These are phyloP conservation scores for Ibidorhyncha struthersii DNA, from an alignment of 2,113 vertebrate species.

Conservation along the genomic window DNA sequence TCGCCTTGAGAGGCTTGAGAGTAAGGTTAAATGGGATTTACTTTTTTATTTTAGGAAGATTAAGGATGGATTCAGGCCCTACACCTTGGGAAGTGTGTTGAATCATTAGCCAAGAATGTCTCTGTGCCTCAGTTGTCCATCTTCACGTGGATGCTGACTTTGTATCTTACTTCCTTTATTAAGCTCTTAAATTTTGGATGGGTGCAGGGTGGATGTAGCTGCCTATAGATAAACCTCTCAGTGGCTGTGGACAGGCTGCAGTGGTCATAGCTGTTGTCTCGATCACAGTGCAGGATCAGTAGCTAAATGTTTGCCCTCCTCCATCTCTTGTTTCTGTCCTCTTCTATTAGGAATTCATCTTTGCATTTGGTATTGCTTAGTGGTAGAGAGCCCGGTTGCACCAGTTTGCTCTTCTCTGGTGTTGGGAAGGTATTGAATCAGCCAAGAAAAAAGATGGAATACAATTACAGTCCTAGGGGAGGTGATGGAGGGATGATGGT, in stretches of 20 bases:
- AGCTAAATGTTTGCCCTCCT: background rate
- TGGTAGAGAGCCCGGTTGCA: rapidly evolving
- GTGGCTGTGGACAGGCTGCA: rapidly evolving
- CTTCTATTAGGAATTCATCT: background rate
- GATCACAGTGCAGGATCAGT: rapidly evolving
- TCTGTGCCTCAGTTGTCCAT: background rate
- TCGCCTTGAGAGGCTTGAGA: background rate
- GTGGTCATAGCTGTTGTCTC: background rate
- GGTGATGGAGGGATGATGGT: background rate
- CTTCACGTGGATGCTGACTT: rapidly evolving
- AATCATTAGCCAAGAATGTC: rapidly evolving
- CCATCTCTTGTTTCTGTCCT: background rate
- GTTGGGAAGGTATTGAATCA: background rate
- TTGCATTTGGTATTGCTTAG: background rate
- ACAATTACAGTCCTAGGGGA: background rate
- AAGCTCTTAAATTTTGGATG: background rate
- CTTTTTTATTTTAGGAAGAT: background rate
- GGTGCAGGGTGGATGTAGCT: background rate
- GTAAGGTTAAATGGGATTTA: background rate
- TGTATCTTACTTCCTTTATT: background rate
- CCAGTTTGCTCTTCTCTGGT: background rate
- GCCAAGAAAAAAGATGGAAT: background rate
- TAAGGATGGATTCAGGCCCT: background rate
- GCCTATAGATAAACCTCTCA: rapidly evolving
- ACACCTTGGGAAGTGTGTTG: background rate